Evolutionary conservation across 2,797 vertebrate genomes (phyloP), one percentile per base, ranked within the genome.

Genomic region (Rhodeus uyekii): DNA sequence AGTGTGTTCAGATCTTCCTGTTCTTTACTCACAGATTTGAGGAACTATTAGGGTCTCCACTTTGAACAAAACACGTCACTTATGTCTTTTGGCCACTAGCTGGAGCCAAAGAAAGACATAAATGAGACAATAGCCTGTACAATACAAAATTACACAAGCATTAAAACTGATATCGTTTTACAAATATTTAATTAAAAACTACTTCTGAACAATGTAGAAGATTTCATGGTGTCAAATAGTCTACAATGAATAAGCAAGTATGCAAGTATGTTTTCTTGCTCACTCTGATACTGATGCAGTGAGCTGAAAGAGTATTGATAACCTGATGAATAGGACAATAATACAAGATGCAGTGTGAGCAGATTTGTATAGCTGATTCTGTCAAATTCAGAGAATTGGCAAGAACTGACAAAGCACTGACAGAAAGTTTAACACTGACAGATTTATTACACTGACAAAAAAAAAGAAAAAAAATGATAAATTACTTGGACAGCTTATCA

Each of bases 21-120:
- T 63, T 48, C 32, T 68, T 44, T 32, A 64, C 44, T 68, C 8
- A 19, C 39, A 44, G 29, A 80, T 44, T 2, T 36, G 3, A 29
- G 5, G 50, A 14, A 48, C n/a, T 42, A 6, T 68, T 5, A 27
- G n/a, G n/a, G 24, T 13, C 9, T 46, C n/a, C n/a, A n/a, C 19
- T 80, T 80, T 71, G 12, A 9, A 34, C 18, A 68, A 55, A 68
- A 61, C 68, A 34, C 6, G 14, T 2, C 3, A 24, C 50, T 29
- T 18, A 2, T 64, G 69, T 16, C 10, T 78, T 44, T 80, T 34
- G 22, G 85, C 82, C 86, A 87, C 81, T 44, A 84, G 75, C 76
- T 86, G 84, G 80, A 80, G 88, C 86, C 74, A 84, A 83, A 88
- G 55, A 71, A 50, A 78, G 9, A 76, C 12, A 19, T 53, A 73